phyloP scores from a whole-genome alignment of 2,797 vertebrate genomes.

The Lagorchestes hirsutus region DNA sequence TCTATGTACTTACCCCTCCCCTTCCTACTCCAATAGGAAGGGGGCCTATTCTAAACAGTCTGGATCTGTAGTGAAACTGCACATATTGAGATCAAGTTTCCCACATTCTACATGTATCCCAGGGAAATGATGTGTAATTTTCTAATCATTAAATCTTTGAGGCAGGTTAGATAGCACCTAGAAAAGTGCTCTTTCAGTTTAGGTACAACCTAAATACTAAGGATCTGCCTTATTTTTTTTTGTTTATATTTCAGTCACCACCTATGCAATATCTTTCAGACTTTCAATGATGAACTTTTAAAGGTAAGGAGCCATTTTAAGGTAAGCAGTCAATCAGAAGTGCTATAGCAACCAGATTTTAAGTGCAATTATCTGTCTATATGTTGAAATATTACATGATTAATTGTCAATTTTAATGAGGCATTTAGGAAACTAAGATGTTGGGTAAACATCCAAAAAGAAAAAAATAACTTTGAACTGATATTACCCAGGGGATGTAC shows the following conservation, averaged over 20 bases:
- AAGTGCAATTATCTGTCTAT: background rate
- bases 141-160: background rate
- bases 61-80: background rate
- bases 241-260: background rate
- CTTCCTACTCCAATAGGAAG: background rate
- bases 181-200: background rate
- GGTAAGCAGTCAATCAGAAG: background rate
- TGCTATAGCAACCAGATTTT: background rate
- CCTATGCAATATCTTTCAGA: background rate
- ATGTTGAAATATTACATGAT: background rate
- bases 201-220: background rate
- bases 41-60: background rate
- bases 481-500: background rate
- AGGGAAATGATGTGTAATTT: background rate
- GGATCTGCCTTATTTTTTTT: background rate
- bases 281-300: background rate
- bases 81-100: background rate
- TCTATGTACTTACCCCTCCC: background rate
- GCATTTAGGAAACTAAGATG: background rate
- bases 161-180: background rate
- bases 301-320: background rate
- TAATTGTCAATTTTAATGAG: background rate
- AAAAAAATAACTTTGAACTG: background rate
- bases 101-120: background rate
- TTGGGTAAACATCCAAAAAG: background rate